Base-by-base conservation (phyloP, 2,888 invertebrate species). In the Chrysolina americana region DNA sequence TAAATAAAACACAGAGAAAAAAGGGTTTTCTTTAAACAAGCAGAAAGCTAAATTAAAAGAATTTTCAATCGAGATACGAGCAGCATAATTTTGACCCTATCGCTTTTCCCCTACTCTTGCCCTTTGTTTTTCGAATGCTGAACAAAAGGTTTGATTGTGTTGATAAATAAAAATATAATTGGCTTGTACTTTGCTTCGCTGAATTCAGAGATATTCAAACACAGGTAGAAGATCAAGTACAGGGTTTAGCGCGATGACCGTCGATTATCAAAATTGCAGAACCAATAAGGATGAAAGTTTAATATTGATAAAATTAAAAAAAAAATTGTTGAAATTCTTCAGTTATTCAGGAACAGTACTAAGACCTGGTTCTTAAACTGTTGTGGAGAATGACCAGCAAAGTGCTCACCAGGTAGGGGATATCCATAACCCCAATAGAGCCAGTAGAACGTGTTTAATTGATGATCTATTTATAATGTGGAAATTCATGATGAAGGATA, bases 21-120 rank as follows among this genome's bases (percentile, higher is more conserved):
- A 85, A 84, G 82, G 85, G 85, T 83, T 86, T 87, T 86, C 86
- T 86, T 85, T 83, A 87, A 87, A 86, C 85, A 86, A 84, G 83
- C 83, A 81, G 83, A 84, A 83, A 84, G 85, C 85, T 86, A 85
- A 86, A 86, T 86, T 86, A 86, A 86, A 87, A 86, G 86, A 85
- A 86, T 85, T 86, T 85, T 79, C 86, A 85, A 86, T 86, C 84
- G 84, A 81, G 85, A 84, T 83, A 80, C 82, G 76, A 69, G 72
- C 72, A 65, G 71, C 62, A 75, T 76, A 70, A 76, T 76, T 75
- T 71, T 76, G 76, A 78, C 78, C 78, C 76, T 75, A 76, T 75
- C 78, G 73, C 65, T 75, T 65, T 62, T 28, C 59, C 78, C 72
- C 65, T 77, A 74, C 74, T 44, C 56, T 48, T 19, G 50, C 71